Evolutionary conservation across 1,140 invertebrate genomes (phyloP).

Genomic region (Euschistus heros): DNA sequence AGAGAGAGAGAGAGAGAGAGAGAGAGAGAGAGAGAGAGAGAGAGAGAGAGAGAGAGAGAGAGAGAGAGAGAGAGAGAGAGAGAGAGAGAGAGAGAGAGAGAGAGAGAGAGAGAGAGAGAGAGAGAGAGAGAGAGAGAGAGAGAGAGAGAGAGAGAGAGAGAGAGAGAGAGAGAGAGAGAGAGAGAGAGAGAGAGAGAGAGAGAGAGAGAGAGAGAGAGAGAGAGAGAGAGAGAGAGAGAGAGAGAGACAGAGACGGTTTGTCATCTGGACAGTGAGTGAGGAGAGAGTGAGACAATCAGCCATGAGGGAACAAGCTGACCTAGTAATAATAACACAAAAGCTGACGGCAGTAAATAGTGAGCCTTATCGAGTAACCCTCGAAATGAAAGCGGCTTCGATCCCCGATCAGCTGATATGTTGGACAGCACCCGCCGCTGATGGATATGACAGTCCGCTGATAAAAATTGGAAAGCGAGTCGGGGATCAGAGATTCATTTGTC

Average conservation of each 20-base stretch:
- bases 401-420: too few species aligned
- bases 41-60: constrained; percentile 16
- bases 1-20: constrained; percentile 21
- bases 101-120: constrained; percentile 18
- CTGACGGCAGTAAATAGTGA: too few species aligned
- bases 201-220: constrained; percentile 23
- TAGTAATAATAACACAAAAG: too few species aligned
- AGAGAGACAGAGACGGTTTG: constrained; percentile 1
- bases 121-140: constrained; percentile 20
- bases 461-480: too few species aligned
- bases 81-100: constrained; percentile 19
- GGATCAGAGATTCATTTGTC: too few species aligned
- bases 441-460: too few species aligned
- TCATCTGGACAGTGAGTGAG: too few species aligned
- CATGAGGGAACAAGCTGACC: too few species aligned
- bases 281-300: too few species aligned
- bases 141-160: constrained; percentile 23
- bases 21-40: constrained; percentile 6
- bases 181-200: constrained; percentile 23
- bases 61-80: constrained; percentile 20
- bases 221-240: constrained; percentile 22
- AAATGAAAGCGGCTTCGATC: too few species aligned
- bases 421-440: too few species aligned
- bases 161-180: constrained; percentile 23
- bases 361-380: too few species aligned